phyloP scores from a whole-genome alignment of 2,113 vertebrate genomes.

The Crotalus helleri region DNA sequence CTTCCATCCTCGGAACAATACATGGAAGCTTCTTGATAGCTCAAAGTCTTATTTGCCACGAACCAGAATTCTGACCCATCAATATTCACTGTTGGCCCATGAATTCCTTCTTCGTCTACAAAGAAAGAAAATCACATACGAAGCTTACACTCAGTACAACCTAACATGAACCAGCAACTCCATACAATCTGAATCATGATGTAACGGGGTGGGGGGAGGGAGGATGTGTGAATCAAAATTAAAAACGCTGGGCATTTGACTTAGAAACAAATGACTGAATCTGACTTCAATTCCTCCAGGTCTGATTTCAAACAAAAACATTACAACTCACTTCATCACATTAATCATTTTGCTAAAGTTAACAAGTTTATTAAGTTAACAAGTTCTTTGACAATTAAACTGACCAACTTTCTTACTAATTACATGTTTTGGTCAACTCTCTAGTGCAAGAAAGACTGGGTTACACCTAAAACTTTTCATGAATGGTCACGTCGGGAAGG shows the following conservation, averaged over 20 bases:
- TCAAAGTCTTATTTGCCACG: constrained; percentile 73
- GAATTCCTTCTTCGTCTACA: constrained; percentile 77
- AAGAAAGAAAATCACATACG: constrained; percentile 22
- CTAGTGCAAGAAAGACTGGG: neutral
- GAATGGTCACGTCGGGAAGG: neutral
- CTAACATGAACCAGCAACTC: neutral
- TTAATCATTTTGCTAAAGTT: neutral
- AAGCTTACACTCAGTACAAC: neutral
- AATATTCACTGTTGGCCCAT: constrained; percentile 77
- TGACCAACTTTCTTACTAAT: neutral
- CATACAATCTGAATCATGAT: neutral
- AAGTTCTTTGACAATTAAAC: neutral
- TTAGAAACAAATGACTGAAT: neutral
- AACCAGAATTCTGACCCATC: constrained; percentile 93
- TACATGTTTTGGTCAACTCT: neutral
- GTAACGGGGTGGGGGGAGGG: neutral
- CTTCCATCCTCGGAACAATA: constrained; percentile 81
- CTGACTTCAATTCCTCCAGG: neutral
- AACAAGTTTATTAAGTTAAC: neutral
- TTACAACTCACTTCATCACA: neutral
- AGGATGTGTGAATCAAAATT: neutral
- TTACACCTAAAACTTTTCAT: neutral
- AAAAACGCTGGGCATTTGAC: neutral
- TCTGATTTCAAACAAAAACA: neutral
- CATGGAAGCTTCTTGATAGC: constrained; percentile 78